Base-by-base conservation (phyloP, 2,888 invertebrate species). In the Ichneumoninae sp. region DNA sequence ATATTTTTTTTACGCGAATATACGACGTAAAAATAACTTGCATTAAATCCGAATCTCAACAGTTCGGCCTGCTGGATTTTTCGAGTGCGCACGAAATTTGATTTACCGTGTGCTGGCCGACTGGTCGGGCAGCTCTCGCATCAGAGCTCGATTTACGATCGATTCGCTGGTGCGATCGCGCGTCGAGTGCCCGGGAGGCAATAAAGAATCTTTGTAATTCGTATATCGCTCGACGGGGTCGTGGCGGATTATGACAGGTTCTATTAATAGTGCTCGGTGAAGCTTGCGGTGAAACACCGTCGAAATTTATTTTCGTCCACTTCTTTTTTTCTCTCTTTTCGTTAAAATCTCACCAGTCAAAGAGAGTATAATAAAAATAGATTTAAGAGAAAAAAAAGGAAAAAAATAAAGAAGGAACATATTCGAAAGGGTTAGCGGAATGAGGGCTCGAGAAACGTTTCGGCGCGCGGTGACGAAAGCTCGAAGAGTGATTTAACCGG, bases 131-230 rank as follows among this genome's bases (percentile, higher is more conserved):
- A 36, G 68, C 22, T 22, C 66, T 33, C 22, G 36, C 60, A 77
- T 83, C 66, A 40, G 77, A 52, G 57, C 63, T 69, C 79, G 85
- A 85, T 87, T 86, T 85, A 74, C 76, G 83, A 81, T 81, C 76
- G 79, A 81, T 77, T 76, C 69, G 63, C 63, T 33, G 74, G 63
- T 69, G 73, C 73, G 70, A 47, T 73, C 74, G 52, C 33, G 75
- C 52, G 54, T 75, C 79, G 86, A 85, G 85, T 83, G 83, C 82
- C 47, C 83, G 68, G 47, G 57, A 73, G 54, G 70, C 26, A 81
- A 76, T 60, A 77, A 81, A 71, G 26, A 83, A 70, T 36, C n/a
- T 81, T 73, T 73, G 63, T 60, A 71, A 79, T 77, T 75, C 65
- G 65, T 57, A 77, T 82, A 65, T 69, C 52, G 60, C 16, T 52